phyloP scores from a whole-genome alignment of 2,888 invertebrate genomes.

The Linnaemya vulpina region DNA sequence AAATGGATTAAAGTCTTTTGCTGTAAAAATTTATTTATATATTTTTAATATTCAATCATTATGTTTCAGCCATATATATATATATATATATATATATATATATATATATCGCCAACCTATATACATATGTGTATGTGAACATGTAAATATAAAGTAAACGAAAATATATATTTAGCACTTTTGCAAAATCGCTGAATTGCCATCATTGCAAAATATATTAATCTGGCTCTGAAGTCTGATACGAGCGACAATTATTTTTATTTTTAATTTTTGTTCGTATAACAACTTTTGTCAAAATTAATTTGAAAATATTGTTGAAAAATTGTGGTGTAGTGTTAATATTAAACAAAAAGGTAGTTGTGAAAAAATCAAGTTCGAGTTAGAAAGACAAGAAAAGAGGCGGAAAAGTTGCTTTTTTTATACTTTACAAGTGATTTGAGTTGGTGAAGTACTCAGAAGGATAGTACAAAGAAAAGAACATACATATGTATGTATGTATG shows the following conservation, averaged over 20 bases:
- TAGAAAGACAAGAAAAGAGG: slow-evolving; percentile 22
- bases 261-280: slow-evolving; percentile 68
- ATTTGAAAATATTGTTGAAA: slow-evolving; percentile 25
- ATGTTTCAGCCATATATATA: too few species aligned
- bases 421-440: slow-evolving; percentile 24
- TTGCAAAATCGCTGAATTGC: not conserved
- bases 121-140: too few species aligned
- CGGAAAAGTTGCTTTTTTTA: not conserved
- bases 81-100: too few species aligned
- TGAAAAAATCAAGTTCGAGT: slow-evolving; percentile 4
- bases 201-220: slow-evolving; percentile 28
- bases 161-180: too few species aligned
- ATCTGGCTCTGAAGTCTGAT: slow-evolving; percentile 52
- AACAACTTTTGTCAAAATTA: slow-evolving; percentile 56
- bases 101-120: too few species aligned
- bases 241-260: slow-evolving; percentile 68
- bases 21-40: too few species aligned
- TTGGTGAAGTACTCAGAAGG: slow-evolving; percentile 46
- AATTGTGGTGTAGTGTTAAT: not conserved
- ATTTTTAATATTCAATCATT: too few species aligned
- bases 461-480: slow-evolving; percentile 54
- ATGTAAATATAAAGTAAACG: too few species aligned
- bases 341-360: slow-evolving; percentile 13
- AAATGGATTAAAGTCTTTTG: too few species aligned
- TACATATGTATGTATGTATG: slow-evolving; percentile 9